These are phyloP conservation scores for Chloroceryle amazona DNA, from an alignment of 2,797 vertebrate genomes.

Conservation along the genomic window DNA sequence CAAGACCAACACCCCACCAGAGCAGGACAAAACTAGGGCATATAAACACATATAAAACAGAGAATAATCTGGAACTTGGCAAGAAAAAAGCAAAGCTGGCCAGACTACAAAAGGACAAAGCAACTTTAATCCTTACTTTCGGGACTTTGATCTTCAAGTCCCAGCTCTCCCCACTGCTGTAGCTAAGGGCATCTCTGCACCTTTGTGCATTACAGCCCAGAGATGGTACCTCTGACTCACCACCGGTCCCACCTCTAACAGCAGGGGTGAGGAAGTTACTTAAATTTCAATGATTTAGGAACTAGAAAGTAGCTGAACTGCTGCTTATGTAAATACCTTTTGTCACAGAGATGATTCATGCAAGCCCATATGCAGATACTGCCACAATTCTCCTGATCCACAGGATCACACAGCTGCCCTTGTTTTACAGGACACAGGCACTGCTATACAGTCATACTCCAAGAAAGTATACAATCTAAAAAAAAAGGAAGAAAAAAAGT, in stretches of 20 bases:
- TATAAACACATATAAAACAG: rapidly evolving
- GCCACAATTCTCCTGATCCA: not conserved
- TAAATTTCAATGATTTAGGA: not conserved
- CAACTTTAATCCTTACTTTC: not conserved
- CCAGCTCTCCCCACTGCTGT: rapidly evolving
- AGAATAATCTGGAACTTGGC: rapidly evolving
- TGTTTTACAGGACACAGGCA: rapidly evolving
- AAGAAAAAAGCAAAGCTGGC: not conserved
- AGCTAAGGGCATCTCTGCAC: rapidly evolving
- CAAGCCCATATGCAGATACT: not conserved
- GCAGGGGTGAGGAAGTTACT: rapidly evolving
- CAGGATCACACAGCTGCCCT: not conserved
- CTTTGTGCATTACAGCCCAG: rapidly evolving
- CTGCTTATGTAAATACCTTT: not conserved
- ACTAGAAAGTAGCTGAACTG: not conserved
- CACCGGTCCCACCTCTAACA: rapidly evolving
- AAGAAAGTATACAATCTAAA: rapidly evolving
- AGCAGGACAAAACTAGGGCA: too few species aligned
- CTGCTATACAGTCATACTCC: rapidly evolving
- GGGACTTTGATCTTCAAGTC: not conserved
- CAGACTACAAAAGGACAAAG: not conserved
- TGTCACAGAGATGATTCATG: not conserved
- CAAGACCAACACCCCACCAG: too few species aligned
- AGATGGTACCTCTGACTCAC: not conserved
- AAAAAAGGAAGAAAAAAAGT: not conserved